Conservation (phyloP, 2,113 vertebrate species). For the Melanostigma gelatinosum region DNA sequence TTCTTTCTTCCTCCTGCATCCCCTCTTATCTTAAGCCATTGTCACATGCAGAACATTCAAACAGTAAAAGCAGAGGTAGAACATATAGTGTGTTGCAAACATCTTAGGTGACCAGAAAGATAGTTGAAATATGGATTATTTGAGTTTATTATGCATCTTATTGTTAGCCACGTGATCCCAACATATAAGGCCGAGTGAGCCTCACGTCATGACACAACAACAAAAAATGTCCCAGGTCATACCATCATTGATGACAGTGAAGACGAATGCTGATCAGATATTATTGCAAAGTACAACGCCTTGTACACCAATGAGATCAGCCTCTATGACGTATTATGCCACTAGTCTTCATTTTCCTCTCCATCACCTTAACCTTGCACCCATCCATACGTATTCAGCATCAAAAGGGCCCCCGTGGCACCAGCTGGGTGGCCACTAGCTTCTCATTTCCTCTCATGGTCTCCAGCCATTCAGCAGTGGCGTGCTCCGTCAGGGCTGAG, state of each 20-base stretch:
- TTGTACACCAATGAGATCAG: neutral
- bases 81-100: neutral
- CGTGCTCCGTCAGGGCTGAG: conserved; percentile 81
- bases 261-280: neutral
- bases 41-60: neutral
- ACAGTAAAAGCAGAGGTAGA: neutral
- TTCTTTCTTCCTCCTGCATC: neutral
- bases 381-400: conserved; percentile 61
- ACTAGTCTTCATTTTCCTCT: conserved; percentile 11
- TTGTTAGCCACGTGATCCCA: neutral
- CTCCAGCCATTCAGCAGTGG: conserved; percentile 76
- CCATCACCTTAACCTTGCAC: conserved; percentile 61
- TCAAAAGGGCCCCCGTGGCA: conserved; percentile 83
- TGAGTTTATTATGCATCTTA: neutral
- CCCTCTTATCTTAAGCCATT: neutral
- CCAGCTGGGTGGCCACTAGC: conserved; percentile 82
- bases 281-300: neutral
- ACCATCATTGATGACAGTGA: neutral
- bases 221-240: neutral
- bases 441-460: conserved; percentile 82
- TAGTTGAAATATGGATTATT: neutral
- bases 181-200: neutral
- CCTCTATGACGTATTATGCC: conserved; percentile 5
- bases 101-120: neutral
- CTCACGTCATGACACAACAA: neutral